Conservation (phyloP, 2,113 vertebrate genomes). For the Phalacrocorax aristotelis region DNA sequence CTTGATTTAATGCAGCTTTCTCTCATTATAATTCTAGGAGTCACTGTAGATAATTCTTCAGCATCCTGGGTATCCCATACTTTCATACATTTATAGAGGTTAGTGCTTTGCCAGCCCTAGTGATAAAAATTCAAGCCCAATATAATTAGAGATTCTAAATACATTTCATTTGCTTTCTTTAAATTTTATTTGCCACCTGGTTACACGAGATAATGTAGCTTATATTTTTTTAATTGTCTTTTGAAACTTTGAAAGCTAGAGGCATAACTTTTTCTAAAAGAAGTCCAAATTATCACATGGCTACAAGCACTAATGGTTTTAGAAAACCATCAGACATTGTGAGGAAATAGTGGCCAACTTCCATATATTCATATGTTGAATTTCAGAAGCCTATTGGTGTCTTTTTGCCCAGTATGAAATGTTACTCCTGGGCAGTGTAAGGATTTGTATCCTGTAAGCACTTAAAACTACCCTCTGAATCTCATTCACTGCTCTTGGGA, state of each 20-base stretch:
- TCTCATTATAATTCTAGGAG: not conserved
- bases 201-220: not conserved
- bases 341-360: not conserved
- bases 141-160: not conserved
- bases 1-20: not conserved
- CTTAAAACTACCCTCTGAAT: not conserved
- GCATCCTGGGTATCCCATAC: not conserved
- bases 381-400: not conserved
- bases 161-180: not conserved
- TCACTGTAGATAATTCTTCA: not conserved
- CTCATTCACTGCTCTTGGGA: not conserved
- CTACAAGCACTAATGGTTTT: not conserved
- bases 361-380: not conserved
- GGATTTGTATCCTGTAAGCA: not conserved
- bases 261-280: not conserved
- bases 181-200: not conserved
- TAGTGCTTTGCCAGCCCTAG: not conserved
- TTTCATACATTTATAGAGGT: not conserved
- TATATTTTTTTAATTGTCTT: not conserved
- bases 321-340: not conserved
- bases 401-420: not conserved
- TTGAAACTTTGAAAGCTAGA: not conserved
- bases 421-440: not conserved
- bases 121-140: not conserved
- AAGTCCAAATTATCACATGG: not conserved